phyloP scores from a whole-genome alignment of 2,113 vertebrate species.

The Oncorhynchus nerka region DNA sequence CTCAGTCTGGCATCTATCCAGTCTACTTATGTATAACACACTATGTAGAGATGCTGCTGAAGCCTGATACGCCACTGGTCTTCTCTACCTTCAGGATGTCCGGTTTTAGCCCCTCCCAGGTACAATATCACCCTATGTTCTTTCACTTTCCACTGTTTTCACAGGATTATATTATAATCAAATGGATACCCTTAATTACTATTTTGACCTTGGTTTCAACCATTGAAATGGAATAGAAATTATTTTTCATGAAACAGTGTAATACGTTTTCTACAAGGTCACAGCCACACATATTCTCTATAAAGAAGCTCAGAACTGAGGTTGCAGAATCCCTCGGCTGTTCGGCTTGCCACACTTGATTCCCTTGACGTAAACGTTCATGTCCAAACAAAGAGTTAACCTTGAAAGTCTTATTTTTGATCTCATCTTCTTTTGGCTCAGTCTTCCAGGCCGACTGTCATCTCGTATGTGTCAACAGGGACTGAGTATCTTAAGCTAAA shows the following conservation, averaged over 20 bases:
- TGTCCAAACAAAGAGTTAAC: not conserved
- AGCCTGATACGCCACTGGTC: constrained; percentile 88
- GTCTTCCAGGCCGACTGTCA: not conserved
- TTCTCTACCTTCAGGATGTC: constrained; percentile 92
- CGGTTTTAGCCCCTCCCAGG: constrained; percentile 93
- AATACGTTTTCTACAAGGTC: too few species aligned
- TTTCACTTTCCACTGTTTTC: not conserved
- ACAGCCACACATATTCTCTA: too few species aligned
- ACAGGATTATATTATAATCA: too few species aligned
- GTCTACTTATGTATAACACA: constrained; percentile 88
- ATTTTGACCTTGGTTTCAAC: too few species aligned
- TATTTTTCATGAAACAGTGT: too few species aligned
- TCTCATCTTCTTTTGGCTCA: not conserved
- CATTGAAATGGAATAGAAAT: too few species aligned
- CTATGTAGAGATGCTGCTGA: constrained; percentile 90
- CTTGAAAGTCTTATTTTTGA: not conserved
- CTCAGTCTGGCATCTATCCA: constrained; percentile 82
- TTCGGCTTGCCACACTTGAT: not conserved
- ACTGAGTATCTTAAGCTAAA: not conserved
- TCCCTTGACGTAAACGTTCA: not conserved
- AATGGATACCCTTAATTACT: too few species aligned
- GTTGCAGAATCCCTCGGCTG: too few species aligned
- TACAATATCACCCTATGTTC: constrained; percentile 53
- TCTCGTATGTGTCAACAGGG: not conserved
- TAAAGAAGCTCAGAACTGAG: too few species aligned